Evolutionary conservation across 2,888 invertebrate genomes (phyloP).

Genomic region (Hipparchia semele): DNA sequence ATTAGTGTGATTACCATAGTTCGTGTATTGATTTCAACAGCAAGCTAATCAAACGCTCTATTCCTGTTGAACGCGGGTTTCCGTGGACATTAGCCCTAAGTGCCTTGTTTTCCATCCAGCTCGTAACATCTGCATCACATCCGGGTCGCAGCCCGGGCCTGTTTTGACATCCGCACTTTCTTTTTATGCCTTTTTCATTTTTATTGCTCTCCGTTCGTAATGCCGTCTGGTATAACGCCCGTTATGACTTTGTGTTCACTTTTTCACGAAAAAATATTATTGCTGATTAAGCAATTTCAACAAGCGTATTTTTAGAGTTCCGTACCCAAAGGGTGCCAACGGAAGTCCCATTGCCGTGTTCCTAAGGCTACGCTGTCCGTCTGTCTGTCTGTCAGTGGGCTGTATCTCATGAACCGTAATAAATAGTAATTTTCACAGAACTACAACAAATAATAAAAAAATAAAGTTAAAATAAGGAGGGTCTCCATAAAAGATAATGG

Average conservation of each 20-base stretch:
- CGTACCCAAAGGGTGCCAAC: no score
- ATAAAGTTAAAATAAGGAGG: no score
- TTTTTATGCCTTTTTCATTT: slow-evolving; percentile 61
- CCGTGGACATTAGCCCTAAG: background rate
- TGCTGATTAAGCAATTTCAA: background rate
- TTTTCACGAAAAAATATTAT: slow-evolving; percentile 31
- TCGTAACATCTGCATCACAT: slow-evolving; percentile 59
- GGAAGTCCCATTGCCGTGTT: no score
- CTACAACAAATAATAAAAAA: no score
- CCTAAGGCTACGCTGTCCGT: no score
- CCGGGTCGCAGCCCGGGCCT: slow-evolving; percentile 39
- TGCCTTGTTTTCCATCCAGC: slow-evolving; percentile 1
- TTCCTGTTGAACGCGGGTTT: background rate
- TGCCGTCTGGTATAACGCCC: slow-evolving; percentile 38
- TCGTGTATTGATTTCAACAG: no score
- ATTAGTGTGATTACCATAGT: background rate
- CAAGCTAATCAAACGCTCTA: no score
- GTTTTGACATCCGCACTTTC: slow-evolving; percentile 41
- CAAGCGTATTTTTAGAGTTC: background rate
- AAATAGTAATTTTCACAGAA: no score
- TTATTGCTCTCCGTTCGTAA: slow-evolving; percentile 51
- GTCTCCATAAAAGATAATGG: no score
- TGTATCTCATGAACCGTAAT: no score
- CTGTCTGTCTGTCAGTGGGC: no score
- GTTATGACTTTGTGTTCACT: slow-evolving; percentile 37